Conservation (phyloP, 2,113 vertebrate genomes). For the Tachysurus vachellii region DNA sequence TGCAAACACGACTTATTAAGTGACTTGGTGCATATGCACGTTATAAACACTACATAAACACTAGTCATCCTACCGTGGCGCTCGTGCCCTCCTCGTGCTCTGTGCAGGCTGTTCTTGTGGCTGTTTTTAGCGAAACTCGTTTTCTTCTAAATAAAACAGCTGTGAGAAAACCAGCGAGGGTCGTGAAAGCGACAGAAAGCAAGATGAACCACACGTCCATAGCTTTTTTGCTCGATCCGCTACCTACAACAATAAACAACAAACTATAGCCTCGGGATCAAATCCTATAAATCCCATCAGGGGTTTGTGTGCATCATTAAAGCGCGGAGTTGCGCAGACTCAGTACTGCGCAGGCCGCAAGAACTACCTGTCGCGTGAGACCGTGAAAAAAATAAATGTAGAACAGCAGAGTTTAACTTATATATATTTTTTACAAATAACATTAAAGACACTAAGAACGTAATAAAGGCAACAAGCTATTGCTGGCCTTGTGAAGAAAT, state of each 20-base stretch:
- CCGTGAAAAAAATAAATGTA: background rate
- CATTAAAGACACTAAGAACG: background rate
- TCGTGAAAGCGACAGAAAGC: background rate
- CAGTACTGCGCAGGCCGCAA: background rate
- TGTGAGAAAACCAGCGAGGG: conserved; percentile 27
- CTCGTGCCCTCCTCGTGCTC: background rate
- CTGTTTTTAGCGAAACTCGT: background rate
- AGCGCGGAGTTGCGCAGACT: conserved; percentile 10
- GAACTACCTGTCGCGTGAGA: background rate
- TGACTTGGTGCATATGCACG: background rate
- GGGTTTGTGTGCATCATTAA: background rate
- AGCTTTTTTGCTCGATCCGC: background rate
- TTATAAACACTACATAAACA: background rate
- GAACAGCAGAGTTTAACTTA: background rate
- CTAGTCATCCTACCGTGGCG: background rate
- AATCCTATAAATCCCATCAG: background rate
- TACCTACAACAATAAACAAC: background rate
- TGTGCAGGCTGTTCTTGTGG: background rate
- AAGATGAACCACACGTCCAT: background rate
- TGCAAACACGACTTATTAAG: background rate
- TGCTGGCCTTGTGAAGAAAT: no score
- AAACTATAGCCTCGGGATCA: background rate
- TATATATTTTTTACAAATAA: background rate
- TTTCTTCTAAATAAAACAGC: background rate
- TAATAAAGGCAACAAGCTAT: background rate